phyloP scores from a whole-genome alignment of 2,113 vertebrate species.

The Drymodes brunneopygia region DNA sequence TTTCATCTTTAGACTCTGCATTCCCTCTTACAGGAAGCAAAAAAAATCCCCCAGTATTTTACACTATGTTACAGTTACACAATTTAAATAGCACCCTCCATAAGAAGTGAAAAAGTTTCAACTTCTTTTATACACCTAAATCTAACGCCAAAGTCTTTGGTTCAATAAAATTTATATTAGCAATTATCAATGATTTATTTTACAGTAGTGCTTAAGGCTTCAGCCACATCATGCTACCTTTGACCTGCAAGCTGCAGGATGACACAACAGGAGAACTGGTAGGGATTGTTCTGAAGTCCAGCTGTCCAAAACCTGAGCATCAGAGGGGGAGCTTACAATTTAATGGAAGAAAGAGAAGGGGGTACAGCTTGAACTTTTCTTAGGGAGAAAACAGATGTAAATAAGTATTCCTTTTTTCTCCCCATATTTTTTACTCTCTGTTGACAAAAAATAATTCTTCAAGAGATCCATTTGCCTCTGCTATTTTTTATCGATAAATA shows the following conservation, averaged over 20 bases:
- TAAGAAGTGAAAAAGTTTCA: background rate
- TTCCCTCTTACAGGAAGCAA: slow-evolving; percentile 7
- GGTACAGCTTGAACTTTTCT: background rate
- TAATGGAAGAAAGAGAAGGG: background rate
- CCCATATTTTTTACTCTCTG: background rate
- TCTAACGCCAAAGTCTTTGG: background rate
- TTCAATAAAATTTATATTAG: background rate
- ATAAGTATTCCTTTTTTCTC: accelerated
- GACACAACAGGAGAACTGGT: accelerated
- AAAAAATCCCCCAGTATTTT: slow-evolving; percentile 10
- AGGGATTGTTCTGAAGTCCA: background rate
- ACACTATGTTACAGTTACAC: background rate
- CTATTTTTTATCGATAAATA: background rate
- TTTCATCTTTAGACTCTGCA: slow-evolving; percentile 41
- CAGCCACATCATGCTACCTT: background rate
- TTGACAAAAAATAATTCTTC: background rate
- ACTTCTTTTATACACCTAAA: background rate
- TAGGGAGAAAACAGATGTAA: background rate
- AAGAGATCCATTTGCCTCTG: background rate
- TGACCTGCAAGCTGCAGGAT: background rate
- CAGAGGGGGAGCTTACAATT: background rate
- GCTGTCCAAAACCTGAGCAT: background rate
- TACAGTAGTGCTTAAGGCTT: background rate
- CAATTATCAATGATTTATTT: background rate
- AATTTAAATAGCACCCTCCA: background rate